phyloP scores from a whole-genome alignment of 2,797 vertebrate genomes.

The Sandelia bainsii region DNA sequence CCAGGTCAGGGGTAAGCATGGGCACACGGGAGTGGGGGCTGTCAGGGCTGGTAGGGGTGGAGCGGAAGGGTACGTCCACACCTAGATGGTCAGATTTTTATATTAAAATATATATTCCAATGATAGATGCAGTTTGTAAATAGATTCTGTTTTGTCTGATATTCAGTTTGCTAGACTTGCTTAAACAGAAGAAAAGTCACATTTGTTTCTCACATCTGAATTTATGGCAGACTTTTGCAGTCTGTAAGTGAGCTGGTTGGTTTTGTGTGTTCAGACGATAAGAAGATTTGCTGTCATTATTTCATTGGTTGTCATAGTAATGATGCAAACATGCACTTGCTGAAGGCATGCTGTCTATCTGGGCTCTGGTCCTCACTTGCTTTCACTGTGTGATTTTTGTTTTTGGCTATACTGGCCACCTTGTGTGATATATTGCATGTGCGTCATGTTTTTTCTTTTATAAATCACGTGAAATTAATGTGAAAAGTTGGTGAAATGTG shows the following conservation, averaged over 20 bases:
- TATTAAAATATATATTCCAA: not conserved
- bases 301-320: constrained; percentile 55
- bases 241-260: constrained; percentile 21
- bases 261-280: constrained; percentile 30
- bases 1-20: constrained; percentile 96
- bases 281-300: constrained; percentile 41
- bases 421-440: too few species aligned
- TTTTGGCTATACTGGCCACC: constrained; percentile 13
- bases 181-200: not conserved
- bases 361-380: not conserved
- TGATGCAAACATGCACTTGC: constrained; percentile 7
- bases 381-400: constrained; percentile 2
- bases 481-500: not conserved
- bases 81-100: constrained; percentile 39
- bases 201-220: constrained; percentile 16
- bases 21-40: constrained; percentile 94
- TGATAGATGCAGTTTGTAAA: not conserved
- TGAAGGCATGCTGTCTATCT: constrained; percentile 8
- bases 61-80: constrained; percentile 92
- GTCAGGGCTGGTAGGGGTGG: constrained; percentile 93
- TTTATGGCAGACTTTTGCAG: constrained; percentile 11
- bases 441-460: not conserved
- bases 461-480: not conserved
- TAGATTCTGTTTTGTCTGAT: not conserved
- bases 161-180: not conserved